Evolutionary conservation across 2,797 vertebrate genomes (phyloP).

Genomic region (Tiaroga cobitis): DNA sequence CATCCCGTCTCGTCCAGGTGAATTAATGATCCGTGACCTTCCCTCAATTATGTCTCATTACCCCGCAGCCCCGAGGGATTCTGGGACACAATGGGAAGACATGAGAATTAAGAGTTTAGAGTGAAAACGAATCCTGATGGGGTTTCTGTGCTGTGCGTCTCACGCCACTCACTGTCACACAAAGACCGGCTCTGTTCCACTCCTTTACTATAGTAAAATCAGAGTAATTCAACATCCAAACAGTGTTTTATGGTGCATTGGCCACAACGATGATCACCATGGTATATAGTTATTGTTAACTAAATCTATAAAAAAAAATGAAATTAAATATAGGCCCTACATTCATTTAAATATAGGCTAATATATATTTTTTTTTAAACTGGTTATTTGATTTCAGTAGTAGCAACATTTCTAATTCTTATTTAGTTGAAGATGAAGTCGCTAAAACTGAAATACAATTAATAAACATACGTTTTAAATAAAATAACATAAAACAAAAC

Average conservation of each 20-base stretch:
- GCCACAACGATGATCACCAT: not conserved
- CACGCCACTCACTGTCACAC: slow-evolving; percentile 67
- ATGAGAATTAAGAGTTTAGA: slow-evolving; percentile 55
- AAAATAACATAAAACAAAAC: not conserved
- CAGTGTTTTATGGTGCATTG: not conserved
- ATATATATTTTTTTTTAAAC: too few species aligned
- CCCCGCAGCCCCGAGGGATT: slow-evolving; percentile 66
- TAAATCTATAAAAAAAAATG: not conserved
- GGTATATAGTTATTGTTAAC: too few species aligned
- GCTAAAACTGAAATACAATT: not conserved
- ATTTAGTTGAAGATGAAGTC: not conserved
- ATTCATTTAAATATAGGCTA: too few species aligned
- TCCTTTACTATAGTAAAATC: too few species aligned
- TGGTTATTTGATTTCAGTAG: not conserved
- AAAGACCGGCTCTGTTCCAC: slow-evolving; percentile 72
- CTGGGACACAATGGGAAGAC: slow-evolving; percentile 50
- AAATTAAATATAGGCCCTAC: not conserved
- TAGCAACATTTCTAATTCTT: not conserved
- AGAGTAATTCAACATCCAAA: not conserved
- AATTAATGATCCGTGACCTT: slow-evolving; percentile 84
- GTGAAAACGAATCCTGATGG: slow-evolving; percentile 42
- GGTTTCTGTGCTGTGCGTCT: slow-evolving; percentile 56
- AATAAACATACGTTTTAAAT: not conserved
- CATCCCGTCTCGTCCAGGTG: slow-evolving; percentile 76
- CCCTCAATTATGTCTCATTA: slow-evolving; percentile 82